Conservation (phyloP, 2,113 vertebrate genomes). For the Pterocles burchelli region DNA sequence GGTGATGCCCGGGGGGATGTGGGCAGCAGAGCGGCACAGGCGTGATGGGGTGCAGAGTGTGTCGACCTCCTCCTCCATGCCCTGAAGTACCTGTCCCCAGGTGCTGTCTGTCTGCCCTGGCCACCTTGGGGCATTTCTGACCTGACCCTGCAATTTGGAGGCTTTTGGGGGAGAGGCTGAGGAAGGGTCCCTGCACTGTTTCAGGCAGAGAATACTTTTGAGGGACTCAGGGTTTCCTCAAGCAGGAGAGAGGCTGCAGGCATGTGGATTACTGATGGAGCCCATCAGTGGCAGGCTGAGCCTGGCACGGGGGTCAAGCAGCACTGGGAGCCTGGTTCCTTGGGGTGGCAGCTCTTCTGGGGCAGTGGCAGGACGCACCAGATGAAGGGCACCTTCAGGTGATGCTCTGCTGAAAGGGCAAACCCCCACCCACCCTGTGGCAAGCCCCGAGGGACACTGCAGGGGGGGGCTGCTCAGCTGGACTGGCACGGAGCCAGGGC, state of each 20-base stretch:
- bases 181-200: not conserved
- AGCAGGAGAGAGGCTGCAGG: not conserved
- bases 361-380: not conserved
- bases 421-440: not conserved
- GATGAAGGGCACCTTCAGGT: not conserved
- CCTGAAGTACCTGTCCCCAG: not conserved
- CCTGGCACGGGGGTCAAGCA: rapidly evolving
- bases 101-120: not conserved
- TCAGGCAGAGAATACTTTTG: not conserved
- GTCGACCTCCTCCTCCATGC: not conserved
- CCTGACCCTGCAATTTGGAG: not conserved
- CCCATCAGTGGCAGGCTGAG: not conserved
- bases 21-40: not conserved
- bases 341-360: not conserved
- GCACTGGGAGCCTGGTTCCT: rapidly evolving
- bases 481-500: rapidly evolving
- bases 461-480: not conserved
- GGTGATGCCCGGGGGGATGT: not conserved
- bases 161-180: not conserved
- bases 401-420: not conserved
- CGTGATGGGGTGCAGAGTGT: rapidly evolving
- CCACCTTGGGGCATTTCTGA: not conserved
- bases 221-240: not conserved
- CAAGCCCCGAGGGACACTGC: rapidly evolving
- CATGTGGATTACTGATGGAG: not conserved